Evolutionary conservation across 2,888 invertebrate genomes (phyloP).

Genomic region (Alentia gelatinosa): DNA sequence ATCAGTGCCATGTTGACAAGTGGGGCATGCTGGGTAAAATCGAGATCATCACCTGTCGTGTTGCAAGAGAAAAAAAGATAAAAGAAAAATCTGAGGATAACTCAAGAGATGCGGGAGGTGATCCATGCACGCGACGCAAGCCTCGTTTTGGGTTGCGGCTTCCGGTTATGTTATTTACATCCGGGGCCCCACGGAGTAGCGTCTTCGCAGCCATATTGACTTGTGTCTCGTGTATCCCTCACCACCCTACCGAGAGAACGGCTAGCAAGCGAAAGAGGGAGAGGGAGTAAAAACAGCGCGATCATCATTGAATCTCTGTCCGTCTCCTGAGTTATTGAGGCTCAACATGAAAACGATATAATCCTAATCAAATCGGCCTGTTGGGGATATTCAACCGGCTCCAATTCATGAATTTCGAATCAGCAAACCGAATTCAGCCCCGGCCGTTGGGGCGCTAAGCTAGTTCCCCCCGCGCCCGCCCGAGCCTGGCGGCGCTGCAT

Average conservation of each 20-base stretch:
- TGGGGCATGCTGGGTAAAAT: background rate
- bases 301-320: background rate
- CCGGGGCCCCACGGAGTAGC: background rate
- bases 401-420: slow-evolving; percentile 42
- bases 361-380: background rate
- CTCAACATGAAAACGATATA: slow-evolving; percentile 30
- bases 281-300: background rate
- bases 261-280: no score
- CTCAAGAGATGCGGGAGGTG: background rate
- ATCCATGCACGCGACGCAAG: background rate
- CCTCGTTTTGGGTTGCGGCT: background rate
- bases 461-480: slow-evolving; percentile 2
- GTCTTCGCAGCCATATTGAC: no score
- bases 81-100: background rate
- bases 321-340: background rate
- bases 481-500: background rate
- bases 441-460: background rate
- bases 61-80: background rate
- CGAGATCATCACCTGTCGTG: slow-evolving; percentile 40
- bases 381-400: slow-evolving; percentile 20
- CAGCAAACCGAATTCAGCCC: slow-evolving; percentile 28
- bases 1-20: background rate
- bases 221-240: no score
- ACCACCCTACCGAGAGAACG: no score
- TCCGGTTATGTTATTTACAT: background rate